phyloP scores from a whole-genome alignment of 1,140 invertebrate species.

The Bombus pyrosoma region DNA sequence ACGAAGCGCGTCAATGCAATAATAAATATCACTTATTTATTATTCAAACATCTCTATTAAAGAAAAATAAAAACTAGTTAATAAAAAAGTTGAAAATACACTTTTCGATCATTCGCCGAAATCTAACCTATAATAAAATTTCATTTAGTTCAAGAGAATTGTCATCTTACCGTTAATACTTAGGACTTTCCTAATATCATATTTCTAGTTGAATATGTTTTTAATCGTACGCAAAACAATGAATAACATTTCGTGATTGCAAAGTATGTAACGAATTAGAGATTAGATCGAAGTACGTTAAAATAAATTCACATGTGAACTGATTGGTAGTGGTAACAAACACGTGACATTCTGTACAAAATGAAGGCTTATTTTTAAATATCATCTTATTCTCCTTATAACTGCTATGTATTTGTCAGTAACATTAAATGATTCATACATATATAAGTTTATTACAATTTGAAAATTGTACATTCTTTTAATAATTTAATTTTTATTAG shows the following conservation, averaged over 20 bases:
- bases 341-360: constrained; percentile 32
- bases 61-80: neutral
- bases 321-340: constrained; percentile 23
- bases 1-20: neutral
- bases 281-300: constrained; percentile 20
- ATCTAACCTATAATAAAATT: constrained; percentile 43
- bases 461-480: neutral
- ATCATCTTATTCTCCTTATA: neutral
- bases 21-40: neutral
- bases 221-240: constrained; percentile 6
- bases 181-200: constrained; percentile 17
- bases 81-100: constrained; percentile 3
- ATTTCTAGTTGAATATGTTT: constrained; percentile 18
- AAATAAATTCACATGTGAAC: constrained; percentile 31
- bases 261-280: constrained; percentile 18
- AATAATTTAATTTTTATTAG: neutral
- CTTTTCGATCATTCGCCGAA: neutral
- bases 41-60: neutral
- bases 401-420: neutral
- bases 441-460: neutral
- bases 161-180: constrained; percentile 16
- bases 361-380: neutral
- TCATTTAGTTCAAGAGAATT: neutral
- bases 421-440: neutral
- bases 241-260: constrained; percentile 34